A percentile compares a stretch with the other conserved stretches of the same genome.
Evolutionary conservation across 1,140 invertebrate species (phyloP).

Genomic region (Panulirus ornatus): DNA sequence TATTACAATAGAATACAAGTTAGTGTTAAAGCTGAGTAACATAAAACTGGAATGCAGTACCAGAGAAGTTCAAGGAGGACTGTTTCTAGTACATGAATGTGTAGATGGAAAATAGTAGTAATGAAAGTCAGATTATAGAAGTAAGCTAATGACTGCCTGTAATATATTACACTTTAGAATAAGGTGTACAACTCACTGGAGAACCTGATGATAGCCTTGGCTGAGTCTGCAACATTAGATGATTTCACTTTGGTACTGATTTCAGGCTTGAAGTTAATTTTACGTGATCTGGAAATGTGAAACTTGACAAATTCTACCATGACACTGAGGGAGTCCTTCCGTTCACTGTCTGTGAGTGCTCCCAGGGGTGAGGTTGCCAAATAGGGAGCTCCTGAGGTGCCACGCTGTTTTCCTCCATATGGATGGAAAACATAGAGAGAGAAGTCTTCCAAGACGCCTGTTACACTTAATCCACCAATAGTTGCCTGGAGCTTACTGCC

Average conservation of each 20-base stretch:
- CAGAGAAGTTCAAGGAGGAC: no score
- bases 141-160: no score
- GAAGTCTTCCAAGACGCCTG: constrained; percentile 96
- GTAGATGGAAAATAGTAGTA: no score
- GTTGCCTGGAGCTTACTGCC: constrained; percentile 60
- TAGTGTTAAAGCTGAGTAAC: no score
- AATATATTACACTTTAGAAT: no score
- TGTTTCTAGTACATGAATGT: no score
- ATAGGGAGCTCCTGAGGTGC: constrained; percentile 44
- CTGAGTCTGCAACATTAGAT: constrained; percentile 80
- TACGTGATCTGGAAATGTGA: constrained; percentile 92
- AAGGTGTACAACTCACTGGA: constrained; percentile 84
- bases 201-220: constrained; percentile 91
- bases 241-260: constrained; percentile 56
- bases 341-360: constrained; percentile 88
- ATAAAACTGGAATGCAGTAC: no score
- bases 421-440: constrained; percentile 99
- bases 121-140: no score
- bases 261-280: constrained; percentile 83
- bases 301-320: constrained; percentile 99
- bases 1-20: no score
- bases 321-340: constrained; percentile 96
- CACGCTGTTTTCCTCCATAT: constrained; percentile 85
- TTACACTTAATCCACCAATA: constrained; percentile 93
- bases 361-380: constrained; percentile 78